Conservation (phyloP, 1,140 invertebrate genomes). For the Oreohelix idahoensis region DNA sequence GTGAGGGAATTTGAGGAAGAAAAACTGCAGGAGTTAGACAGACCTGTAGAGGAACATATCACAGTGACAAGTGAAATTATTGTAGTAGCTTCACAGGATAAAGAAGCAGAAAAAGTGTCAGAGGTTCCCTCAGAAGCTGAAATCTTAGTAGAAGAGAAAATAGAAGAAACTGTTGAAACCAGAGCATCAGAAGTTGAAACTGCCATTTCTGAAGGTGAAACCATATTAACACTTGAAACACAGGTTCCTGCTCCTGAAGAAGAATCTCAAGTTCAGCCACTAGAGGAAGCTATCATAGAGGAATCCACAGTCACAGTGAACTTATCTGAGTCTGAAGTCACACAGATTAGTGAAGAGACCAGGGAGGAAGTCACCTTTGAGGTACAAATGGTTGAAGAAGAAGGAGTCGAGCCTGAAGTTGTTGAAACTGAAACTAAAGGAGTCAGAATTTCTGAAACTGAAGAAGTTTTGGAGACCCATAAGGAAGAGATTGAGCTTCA, state of each 20-base stretch:
- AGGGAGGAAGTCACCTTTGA: slow-evolving; percentile 54
- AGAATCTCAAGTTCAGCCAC: slow-evolving; percentile 43
- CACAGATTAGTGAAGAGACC: slow-evolving; percentile 28
- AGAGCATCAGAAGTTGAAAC: slow-evolving; percentile 32
- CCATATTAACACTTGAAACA: slow-evolving; percentile 46
- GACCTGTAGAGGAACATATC: slow-evolving; percentile 42
- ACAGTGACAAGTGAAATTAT: slow-evolving; percentile 40
- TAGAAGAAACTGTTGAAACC: slow-evolving; percentile 46
- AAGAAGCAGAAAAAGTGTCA: slow-evolving; percentile 37
- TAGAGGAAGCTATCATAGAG: slow-evolving; percentile 29
- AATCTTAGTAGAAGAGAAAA: slow-evolving; percentile 45
- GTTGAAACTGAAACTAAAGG: slow-evolving; percentile 47
- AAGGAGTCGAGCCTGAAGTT: slow-evolving; percentile 50
- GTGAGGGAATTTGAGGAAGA: slow-evolving; percentile 40
- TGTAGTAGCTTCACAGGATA: slow-evolving; percentile 44
- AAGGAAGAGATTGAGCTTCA: slow-evolving; percentile 62
- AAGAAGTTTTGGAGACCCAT: slow-evolving; percentile 51
- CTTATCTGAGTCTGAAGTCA: slow-evolving; percentile 24
- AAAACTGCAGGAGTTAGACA: slow-evolving; percentile 36
- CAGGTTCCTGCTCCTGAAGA: slow-evolving; percentile 48
- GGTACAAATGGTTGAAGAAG: slow-evolving; percentile 49
- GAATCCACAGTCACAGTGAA: slow-evolving; percentile 20
- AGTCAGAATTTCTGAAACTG: slow-evolving; percentile 44
- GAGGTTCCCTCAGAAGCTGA: slow-evolving; percentile 42
- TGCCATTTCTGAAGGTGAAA: slow-evolving; percentile 33